Evolutionary conservation across 2,888 invertebrate species (phyloP), one percentile per base, ranked within the genome.

Genomic region (Caenorhabditis uteleia): DNA sequence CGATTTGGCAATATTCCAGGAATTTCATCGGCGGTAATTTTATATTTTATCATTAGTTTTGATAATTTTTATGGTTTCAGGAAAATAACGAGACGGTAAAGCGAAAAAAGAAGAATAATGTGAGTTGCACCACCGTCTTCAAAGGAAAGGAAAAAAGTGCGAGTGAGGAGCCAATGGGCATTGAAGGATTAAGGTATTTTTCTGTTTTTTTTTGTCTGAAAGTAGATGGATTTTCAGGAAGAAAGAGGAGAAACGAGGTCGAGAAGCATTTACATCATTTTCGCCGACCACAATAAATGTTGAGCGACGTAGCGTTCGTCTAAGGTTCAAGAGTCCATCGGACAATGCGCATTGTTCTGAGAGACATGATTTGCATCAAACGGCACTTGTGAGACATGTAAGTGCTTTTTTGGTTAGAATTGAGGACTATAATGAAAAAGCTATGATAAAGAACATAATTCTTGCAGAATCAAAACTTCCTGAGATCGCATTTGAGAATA

Each of bases 291-390:
- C 20, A 6, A 20, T 21, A 10, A 5, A n/a, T 7, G 5, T 34
- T 34, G 44, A 31, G 21, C 20, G 39, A 10, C 20, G 18, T 16
- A 44, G 31, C 18, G 27, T 27, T 16, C 44, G 44, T 8, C 21
- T 31, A 21, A 29, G 45, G 23, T 45, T 45, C n/a, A 31, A 33
- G 33, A 45, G 45, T 18, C 45, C 45, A 23, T 45, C 45, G 20
- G 45, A 45, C n/a, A 45, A 31, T 20, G 12, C 33, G 14, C 33
- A 31, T 31, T 20, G 45, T 23, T 3, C 3, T 2, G 45, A 45
- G 14, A 45, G 21, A 21, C 2, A 31, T 5, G 33, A 33, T 33
- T 16, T 14, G 8, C 45, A 45, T 33, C 33, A 29, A 45, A 29
- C 29, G 4, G 4, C 16, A 8, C 21, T 45, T 31, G 33, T 45